Evolutionary conservation across 2,888 invertebrate genomes (phyloP).

Genomic region (Pardosa pseudoannulata): DNA sequence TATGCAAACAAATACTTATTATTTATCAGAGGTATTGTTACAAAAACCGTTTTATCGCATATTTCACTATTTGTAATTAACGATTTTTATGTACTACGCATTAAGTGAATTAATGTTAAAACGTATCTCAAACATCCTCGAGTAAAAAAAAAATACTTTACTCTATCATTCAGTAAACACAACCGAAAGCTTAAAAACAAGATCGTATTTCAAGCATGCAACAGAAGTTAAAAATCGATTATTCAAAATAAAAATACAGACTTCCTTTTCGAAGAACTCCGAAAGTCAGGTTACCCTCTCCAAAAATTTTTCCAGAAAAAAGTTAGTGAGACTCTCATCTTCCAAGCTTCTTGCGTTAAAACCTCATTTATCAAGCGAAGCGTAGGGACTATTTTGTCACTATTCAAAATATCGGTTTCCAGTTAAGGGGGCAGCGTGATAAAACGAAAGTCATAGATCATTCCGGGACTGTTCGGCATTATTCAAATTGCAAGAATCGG

Average conservation of each 20-base stretch:
- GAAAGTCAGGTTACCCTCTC: background rate
- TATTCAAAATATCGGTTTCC: constrained; percentile 71
- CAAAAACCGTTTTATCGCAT: too few relatives aligned
- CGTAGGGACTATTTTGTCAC: constrained; percentile 32
- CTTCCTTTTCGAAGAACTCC: background rate
- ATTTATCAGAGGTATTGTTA: too few relatives aligned
- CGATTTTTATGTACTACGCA: too few relatives aligned
- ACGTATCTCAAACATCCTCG: too few relatives aligned
- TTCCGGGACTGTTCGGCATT: constrained; percentile 39
- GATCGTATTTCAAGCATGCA: background rate
- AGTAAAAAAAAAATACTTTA: too few relatives aligned
- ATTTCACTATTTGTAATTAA: too few relatives aligned
- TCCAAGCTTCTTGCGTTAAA: constrained; percentile 62
- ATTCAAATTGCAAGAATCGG: constrained; percentile 2
- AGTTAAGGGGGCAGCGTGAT: constrained; percentile 64
- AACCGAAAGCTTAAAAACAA: too few relatives aligned
- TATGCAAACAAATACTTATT: too few relatives aligned
- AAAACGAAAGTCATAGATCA: constrained; percentile 68
- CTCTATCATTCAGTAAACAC: too few relatives aligned
- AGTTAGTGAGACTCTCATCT: constrained; percentile 53
- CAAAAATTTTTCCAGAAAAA: constrained; percentile 43
- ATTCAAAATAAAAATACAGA: background rate
- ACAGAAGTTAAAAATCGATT: constrained; percentile 11
- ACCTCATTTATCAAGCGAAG: constrained; percentile 62
- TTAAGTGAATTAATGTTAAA: too few relatives aligned